A percentile compares a stretch with the other conserved stretches of the same genome.
phyloP scores from a whole-genome alignment of 2,797 vertebrate species.

The Halcyon badia region DNA sequence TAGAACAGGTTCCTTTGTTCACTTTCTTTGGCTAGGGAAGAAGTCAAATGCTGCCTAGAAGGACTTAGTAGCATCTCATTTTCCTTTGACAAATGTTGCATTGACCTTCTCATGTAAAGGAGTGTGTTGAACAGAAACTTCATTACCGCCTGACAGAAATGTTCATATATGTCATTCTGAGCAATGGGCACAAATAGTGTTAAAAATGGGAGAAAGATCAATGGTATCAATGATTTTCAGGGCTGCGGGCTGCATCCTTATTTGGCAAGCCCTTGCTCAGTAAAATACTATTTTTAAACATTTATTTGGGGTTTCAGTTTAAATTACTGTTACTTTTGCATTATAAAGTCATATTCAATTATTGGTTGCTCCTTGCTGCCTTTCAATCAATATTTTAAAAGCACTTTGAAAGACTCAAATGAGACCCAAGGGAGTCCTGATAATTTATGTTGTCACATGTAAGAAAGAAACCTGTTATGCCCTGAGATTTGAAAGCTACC shows the following conservation, averaged over 20 bases:
- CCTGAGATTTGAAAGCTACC: background rate
- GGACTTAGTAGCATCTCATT: background rate
- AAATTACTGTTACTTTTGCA: background rate
- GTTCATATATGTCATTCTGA: background rate
- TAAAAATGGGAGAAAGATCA: background rate
- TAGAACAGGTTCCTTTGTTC: background rate
- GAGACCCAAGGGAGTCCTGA: background rate
- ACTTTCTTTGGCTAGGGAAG: background rate
- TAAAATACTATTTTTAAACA: background rate
- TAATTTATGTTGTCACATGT: background rate
- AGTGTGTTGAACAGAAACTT: conserved; percentile 21
- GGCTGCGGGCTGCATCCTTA: background rate
- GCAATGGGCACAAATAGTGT: background rate
- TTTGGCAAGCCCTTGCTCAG: background rate
- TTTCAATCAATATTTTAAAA: conserved; percentile 17
- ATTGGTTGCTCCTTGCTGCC: background rate
- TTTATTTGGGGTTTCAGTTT: background rate
- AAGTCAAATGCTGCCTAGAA: background rate
- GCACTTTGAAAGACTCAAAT: background rate
- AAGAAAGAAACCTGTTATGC: background rate
- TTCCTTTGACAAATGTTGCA: conserved; percentile 22
- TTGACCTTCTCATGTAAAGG: background rate
- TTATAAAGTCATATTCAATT: background rate
- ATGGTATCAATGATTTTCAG: background rate
- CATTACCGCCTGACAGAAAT: conserved; percentile 4